Base-by-base conservation (phyloP, 2,888 invertebrate genomes). In the Lycophotia porphyrea region DNA sequence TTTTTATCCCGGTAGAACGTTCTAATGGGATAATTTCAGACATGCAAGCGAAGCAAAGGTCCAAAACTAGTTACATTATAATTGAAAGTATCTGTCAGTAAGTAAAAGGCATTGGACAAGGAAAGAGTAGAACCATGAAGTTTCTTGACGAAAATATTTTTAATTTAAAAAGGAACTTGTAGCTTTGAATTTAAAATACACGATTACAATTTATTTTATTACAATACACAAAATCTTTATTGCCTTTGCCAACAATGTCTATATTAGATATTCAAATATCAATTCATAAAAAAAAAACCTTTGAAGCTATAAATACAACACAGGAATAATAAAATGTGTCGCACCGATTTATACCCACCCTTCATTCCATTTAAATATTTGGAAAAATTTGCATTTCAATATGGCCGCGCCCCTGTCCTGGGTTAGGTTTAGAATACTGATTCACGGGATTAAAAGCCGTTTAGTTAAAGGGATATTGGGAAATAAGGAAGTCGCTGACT, bases 371-470 rank as follows among this genome's bases (percentile, higher is more conserved):
- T 84, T 86, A 84, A 84, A 84, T 84, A 84, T 84, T 86, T 84
- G 86, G 76, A 84, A 84, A 84, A 84, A 84, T 86, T 84, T 86
- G 84, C 84, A 84, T 84, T 84, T 65, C 84, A 84, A 84, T 84
- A 86, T 86, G 76, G 80, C 80, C 21, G 74, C 47, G 68, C 77
- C 73, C 79, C 73, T 49, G 65, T 49, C 9, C 79, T 66, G 80
- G 64, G 72, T 60, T 80, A 74, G 79, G 88, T 80, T 75, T 76
- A 87, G 87, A 88, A 88, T 88, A 88, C 87, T 86, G 88, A 88
- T 88, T 86, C 49, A 49, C 60, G 47, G 69, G 82, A 85, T 85
- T 85, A 82, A 87, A 85, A 76, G 85, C 65, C 85, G 76, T 84
- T 84, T 84, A 84, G 84, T 74, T 84, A 80, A 84, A 88, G 82